Evolutionary conservation across 2,797 vertebrate species (phyloP), one percentile per base, ranked within the genome.

Genomic region (Loris lydekkerianus): DNA sequence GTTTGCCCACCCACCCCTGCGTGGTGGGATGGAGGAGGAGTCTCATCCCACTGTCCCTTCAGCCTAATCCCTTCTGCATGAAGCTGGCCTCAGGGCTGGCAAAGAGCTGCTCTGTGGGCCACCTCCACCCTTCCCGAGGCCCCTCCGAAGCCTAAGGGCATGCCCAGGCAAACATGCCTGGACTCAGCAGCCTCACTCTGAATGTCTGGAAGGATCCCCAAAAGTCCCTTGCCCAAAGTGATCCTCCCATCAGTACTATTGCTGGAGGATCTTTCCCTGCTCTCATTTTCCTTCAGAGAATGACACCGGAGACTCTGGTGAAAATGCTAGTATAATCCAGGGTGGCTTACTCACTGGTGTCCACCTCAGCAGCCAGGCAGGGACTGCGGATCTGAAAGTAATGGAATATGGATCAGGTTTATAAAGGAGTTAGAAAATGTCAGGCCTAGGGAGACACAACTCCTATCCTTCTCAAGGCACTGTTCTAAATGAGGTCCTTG

Each of bases 221-320:
- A 91, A 81, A 31, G n/a, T 25, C 53, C 17, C 14, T 69, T 7
- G 31, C 76, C 85, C 65, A 29, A 83, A 92, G 86, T 94, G 84
- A 81, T 81, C 83, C 58, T 11, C 60, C 73, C 70, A 7, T 6
- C 3, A 58, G 73, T 34, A 43, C 84, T 78, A n/a, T 76, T 88
- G 88, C 96, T 46, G 69, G 88, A 72, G 21, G 31, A 21, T 75
- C 95, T 72, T 67, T 25, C 34, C 81, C 25, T 1, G 6, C 29
- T 49, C 87, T 92, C 87, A 53, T 93, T 93, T 97, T 83, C 81
- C 89, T 83, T 72, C 27, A 18, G 80, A 85, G 94, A 91, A 77
- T 89, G 86, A 75, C 83, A 63, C 43, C 73, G 78, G 81, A 89
- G 73, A 72, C 82, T 58, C 15, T 4, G 0, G 75, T 18, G 58